Percentiles rank a stretch among this genome's conserved stretches.
phyloP scores from a whole-genome alignment of 2,797 vertebrate genomes.

The Aulostomus chinensis region DNA sequence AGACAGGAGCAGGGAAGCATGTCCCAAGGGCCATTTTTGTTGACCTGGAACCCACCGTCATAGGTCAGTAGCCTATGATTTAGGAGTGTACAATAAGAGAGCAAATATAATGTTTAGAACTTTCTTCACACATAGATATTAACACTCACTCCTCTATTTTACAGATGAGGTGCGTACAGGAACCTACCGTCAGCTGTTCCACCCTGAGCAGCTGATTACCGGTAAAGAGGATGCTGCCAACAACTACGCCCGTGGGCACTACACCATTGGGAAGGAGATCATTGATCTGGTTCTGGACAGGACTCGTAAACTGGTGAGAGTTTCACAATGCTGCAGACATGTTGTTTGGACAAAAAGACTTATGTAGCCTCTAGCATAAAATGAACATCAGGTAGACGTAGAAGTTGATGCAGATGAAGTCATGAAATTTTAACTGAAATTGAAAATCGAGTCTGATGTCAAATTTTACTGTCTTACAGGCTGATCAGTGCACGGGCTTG shows the following conservation, averaged over 20 bases:
- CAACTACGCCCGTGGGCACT: constrained; percentile 82
- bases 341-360: neutral
- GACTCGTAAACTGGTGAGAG: constrained; percentile 79
- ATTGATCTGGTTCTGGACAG: constrained; percentile 80
- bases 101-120: neutral
- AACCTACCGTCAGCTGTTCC: constrained; percentile 79
- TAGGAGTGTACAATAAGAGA: neutral
- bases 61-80: constrained; percentile 55
- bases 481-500: constrained; percentile 88
- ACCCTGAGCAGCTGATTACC: constrained; percentile 82
- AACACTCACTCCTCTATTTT: neutral
- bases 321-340: constrained; percentile 29
- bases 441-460: no score
- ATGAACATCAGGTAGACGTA: no score
- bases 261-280: constrained; percentile 83
- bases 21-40: constrained; percentile 81
- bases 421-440: no score
- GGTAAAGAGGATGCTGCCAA: constrained; percentile 85
- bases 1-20: constrained; percentile 78
- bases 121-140: neutral
- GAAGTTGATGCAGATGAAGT: no score
- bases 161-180: constrained; percentile 78
- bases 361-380: no score
- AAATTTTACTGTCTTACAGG: constrained; percentile 52
- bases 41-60: constrained; percentile 80